Evolutionary conservation across 2,113 vertebrate genomes (phyloP).

Genomic region (Bucco capensis): DNA sequence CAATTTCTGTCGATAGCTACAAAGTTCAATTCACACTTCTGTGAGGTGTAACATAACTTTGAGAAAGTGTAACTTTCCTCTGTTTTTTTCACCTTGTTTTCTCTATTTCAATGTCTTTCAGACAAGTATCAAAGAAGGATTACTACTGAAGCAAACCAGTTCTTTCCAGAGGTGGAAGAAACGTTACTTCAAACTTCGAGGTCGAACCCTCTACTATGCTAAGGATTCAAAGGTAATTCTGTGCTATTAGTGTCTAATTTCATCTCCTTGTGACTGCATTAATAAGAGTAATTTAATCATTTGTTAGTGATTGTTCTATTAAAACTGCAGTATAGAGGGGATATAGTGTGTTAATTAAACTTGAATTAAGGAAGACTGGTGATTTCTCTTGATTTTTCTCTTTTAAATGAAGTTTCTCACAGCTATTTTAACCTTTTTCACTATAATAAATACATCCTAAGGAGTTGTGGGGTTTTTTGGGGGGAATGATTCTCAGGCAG

Average conservation of each 20-base stretch:
- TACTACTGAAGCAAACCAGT: constrained; percentile 97
- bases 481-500: neutral
- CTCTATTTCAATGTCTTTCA: constrained; percentile 65
- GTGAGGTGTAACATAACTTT: neutral
- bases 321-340: neutral
- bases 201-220: constrained; percentile 96
- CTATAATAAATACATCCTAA: neutral
- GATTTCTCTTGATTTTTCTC: neutral
- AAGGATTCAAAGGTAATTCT: constrained; percentile 94
- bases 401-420: neutral
- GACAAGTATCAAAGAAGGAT: constrained; percentile 96
- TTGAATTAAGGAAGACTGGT: neutral
- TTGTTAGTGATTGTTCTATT: neutral
- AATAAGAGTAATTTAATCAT: neutral
- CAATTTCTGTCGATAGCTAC: neutral
- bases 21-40: neutral
- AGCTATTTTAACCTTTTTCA: neutral
- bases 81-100: neutral
- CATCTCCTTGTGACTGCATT: neutral
- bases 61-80: neutral
- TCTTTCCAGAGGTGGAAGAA: constrained; percentile 99
- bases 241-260: neutral
- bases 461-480: accelerated
- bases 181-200: constrained; percentile 96
- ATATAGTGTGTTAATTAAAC: neutral